A percentile compares a stretch with the other conserved stretches of the same genome.
Conservation (phyloP, 2,888 invertebrate species). For the Leuctra nigra region DNA sequence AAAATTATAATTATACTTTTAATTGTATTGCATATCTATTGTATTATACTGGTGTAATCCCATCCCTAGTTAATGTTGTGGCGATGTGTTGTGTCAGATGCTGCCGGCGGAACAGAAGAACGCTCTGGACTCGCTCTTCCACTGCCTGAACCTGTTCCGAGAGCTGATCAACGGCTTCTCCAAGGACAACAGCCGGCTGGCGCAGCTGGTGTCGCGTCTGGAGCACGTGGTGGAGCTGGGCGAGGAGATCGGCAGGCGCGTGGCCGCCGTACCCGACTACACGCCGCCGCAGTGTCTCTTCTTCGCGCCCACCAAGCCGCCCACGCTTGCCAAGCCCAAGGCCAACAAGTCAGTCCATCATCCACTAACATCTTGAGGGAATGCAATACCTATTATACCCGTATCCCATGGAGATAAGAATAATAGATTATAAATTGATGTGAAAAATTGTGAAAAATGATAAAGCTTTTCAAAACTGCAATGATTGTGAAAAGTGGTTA, state of each 20-base stretch:
- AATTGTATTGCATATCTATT: too few species aligned
- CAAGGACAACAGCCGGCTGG: not conserved
- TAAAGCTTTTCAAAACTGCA: too few species aligned
- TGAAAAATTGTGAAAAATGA: too few species aligned
- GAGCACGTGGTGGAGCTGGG: slow-evolving; percentile 49
- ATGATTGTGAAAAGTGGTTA: too few species aligned
- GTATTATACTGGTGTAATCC: too few species aligned
- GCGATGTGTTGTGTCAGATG: slow-evolving; percentile 40
- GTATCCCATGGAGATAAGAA: too few species aligned
- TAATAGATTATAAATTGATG: too few species aligned
- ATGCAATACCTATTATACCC: too few species aligned
- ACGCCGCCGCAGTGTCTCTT: slow-evolving; percentile 47
- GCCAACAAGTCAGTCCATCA: too few species aligned
- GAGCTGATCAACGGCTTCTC: slow-evolving; percentile 58
- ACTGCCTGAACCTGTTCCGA: slow-evolving; percentile 74
- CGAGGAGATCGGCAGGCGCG: slow-evolving; percentile 41
- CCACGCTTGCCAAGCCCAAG: slow-evolving; percentile 8
- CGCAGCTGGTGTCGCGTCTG: slow-evolving; percentile 44
- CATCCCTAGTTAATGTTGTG: too few species aligned
- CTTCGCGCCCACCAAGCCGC: slow-evolving; percentile 8
- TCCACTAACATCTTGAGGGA: too few species aligned
- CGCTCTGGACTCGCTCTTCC: slow-evolving; percentile 60
- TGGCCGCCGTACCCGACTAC: slow-evolving; percentile 43
- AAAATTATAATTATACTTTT: too few species aligned
- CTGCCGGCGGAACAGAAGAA: slow-evolving; percentile 38